Evolutionary conservation across 2,113 vertebrate genomes (phyloP), one percentile per base, ranked within the genome.

Genomic region (Ictalurus punctatus): DNA sequence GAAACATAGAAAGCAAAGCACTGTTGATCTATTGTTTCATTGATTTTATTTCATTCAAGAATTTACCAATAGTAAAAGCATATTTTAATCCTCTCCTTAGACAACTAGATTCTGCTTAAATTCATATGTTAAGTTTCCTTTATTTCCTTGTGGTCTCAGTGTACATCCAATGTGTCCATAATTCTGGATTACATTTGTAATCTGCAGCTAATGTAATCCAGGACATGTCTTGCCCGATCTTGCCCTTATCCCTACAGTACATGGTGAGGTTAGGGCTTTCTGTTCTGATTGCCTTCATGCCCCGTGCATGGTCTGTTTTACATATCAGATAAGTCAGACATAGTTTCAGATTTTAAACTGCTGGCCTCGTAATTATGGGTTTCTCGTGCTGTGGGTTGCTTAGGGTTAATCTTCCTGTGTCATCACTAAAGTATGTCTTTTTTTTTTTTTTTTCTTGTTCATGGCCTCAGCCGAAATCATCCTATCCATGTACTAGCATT

Each of bases 161-260:
- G 44, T 48, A 23, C 92, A 92, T 92, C 92, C 90, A 93, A 94
- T 93, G 90, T 94, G 92, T 93, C 92, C 93, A 92, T 93, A 95
- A 95, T 95, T 94, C 94, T 91, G 92, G 94, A 95, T 95, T 95
- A 95, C 91, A 84, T 91, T 93, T 93, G 90, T 94, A 95, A 94
- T 93, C 93, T 93, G 93, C 23, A 82, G 30, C 54, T 59, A 61
- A 56, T 30, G 7, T 94, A 95, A 94, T 95, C 94, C 94, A 86
- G 93, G 63, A 93, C 92, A 94, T 94, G 93, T 95, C 93, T 94
- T 91, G 91, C 91, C 89, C 89, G 92, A 63, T 79, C 69, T 93
- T 27, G 56, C 58, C 79, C 73, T 88, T 63, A 76, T 86, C 83
- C 37, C 81, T 86, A 3, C 44, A 48, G 44, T 48, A 48, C 58